Base-by-base conservation (phyloP, 1,140 invertebrate species). In the Cydia pomonella region DNA sequence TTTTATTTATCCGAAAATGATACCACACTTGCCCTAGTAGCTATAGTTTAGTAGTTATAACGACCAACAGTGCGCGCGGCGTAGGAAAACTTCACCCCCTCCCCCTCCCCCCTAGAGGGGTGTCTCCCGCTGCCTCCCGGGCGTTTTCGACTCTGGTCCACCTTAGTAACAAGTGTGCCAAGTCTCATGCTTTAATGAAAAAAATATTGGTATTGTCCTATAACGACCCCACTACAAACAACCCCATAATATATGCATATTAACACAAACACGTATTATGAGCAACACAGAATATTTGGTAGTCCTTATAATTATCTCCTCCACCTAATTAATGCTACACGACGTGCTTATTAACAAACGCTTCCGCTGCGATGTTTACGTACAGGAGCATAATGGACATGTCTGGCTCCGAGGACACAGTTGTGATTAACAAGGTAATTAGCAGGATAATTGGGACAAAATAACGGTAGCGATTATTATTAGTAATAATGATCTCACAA, bases 281-380 rank as follows among this genome's bases (percentile, higher is more conserved):
- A 69, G 64, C n/a, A 66, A 33, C n/a, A 41, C 64, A 1, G 64
- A 69, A 69, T 69, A 69, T 69, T 38, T 69, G 64, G 41, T 69
- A 69, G 64, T 33, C 64, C 64, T 69, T 69, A 33, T 69, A 69
- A 69, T 69, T 69, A 69, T n/a, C 71, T 72, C 63, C 59, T 64
- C 25, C 25, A 38, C n/a, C 79, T 83, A 78, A 84, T 85, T 82
- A 84, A 84, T 72, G 73, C 84, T 75, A 73, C 77, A 80, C 80
- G 80, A 76, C 75, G 78, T 78, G 77, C 80, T 79, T 82, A 82
- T 83, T 84, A 84, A 73, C 77, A 77, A 74, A 59, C 74, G 80
- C 79, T 83, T 84, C 84, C 84, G 80, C 72, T 75, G 44, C 38
- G 38, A 73, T 72, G 64, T 69, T 69, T 69, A 38, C 64, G 16